Conservation (phyloP, 2,888 invertebrate genomes). For the Labia minor region DNA sequence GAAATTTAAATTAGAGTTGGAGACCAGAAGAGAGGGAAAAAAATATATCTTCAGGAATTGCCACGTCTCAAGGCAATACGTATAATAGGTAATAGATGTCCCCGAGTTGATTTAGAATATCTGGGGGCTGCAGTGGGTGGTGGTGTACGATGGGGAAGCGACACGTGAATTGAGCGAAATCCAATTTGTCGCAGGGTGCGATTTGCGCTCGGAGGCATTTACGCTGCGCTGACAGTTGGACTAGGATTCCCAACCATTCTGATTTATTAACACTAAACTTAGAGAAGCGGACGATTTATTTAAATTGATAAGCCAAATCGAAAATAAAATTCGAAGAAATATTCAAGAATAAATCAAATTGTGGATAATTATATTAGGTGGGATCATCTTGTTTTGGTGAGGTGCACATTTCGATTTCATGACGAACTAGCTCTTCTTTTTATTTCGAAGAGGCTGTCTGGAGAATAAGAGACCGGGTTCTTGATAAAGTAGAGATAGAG, state of each 20-base stretch:
- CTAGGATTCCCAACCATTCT: no score
- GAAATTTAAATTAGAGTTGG: constrained; percentile 1
- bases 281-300: background rate
- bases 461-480: background rate
- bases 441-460: background rate
- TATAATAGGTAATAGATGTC: constrained; percentile 8
- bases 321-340: no score
- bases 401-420: background rate
- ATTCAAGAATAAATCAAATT: no score
- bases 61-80: background rate
- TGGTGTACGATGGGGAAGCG: background rate
- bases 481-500: constrained; percentile 1
- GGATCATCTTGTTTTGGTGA: background rate
- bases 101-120: background rate
- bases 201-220: no score
- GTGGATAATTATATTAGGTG: no score
- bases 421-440: no score
- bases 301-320: background rate
- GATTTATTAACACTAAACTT: background rate
- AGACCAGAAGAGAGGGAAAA: background rate
- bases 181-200: background rate
- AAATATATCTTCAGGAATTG: background rate
- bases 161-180: constrained; percentile 8
- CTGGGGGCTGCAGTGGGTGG: background rate
- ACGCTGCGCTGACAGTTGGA: background rate